Base-by-base conservation (phyloP, 2,113 vertebrate genomes). In the Diadophis punctatus region DNA sequence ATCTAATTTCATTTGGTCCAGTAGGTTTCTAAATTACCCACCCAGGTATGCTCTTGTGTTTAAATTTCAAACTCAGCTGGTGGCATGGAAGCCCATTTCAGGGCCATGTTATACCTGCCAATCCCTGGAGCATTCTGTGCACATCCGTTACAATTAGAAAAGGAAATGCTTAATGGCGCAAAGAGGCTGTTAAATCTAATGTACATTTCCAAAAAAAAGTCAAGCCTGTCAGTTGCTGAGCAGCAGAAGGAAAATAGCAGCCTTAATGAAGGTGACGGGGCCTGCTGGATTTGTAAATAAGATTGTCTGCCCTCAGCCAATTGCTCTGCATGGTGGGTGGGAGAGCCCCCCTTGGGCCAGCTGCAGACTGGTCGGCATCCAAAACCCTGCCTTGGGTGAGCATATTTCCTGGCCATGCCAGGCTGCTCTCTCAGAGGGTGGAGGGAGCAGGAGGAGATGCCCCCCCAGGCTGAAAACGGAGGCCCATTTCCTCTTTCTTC, bases 41-140 rank as follows among this genome's bases (percentile, higher is more conserved):
- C 95, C 89, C 93, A 94, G 92, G 56, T 90, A 14, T 60, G 7
- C 39, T 27, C 1, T 11, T 93, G 30, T 60, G 96, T 68, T 95
- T 96, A 93, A 48, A 97, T 97, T 96, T 90, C 94, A 48, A 93
- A 46, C 96, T 20, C 96, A 95, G 96, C 95, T 95, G 93, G 96
- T 16, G 92, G 94, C 89, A 91, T 91, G 74, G 92, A 89, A 95
- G 60, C 9, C 4, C 92, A 91, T 95, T 95, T 91, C 92, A 30
- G 89, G 84, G 30, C 49, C 68, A 48, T 8, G 92, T 93, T 60
- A 58, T 0, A 4, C 88, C 55, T 92, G 39, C 89, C 55, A 23
- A 49, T 90, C 95, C 94, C 89, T 0, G 0, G 89, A 95, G 96
- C 56, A 85, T 56, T 90, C 93, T 4, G 16, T 63, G 91, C 48